Evolutionary conservation across 2,888 invertebrate species (phyloP).

Genomic region (Lithophane semibrunnea): DNA sequence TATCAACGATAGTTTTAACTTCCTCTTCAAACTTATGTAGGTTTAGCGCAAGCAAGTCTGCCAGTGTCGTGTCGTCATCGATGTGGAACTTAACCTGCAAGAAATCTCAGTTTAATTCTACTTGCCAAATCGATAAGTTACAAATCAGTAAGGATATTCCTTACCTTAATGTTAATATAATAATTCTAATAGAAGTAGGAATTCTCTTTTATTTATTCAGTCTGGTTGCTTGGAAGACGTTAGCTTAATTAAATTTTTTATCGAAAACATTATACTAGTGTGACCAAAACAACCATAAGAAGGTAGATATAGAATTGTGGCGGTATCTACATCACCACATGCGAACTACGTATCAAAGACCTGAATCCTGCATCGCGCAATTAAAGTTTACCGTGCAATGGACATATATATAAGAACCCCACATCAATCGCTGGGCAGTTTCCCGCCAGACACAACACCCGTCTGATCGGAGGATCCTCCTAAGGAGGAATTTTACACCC

Average conservation of each 20-base stretch:
- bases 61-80: conserved; percentile 96
- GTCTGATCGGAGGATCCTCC: too few species aligned
- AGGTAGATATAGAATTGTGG: not conserved
- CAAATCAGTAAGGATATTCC: not conserved
- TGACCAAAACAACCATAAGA: not conserved
- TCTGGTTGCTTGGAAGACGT: not conserved
- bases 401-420: too few species aligned
- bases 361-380: too few species aligned
- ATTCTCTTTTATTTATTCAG: not conserved
- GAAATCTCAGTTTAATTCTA: conserved; percentile 1
- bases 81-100: conserved; percentile 94
- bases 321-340: too few species aligned
- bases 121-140: not conserved
- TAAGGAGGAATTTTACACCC: too few species aligned
- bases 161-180: not conserved
- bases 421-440: too few species aligned
- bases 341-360: too few species aligned
- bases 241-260: not conserved
- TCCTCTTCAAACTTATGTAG: conserved; percentile 98
- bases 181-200: not conserved
- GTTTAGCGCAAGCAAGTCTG: conserved; percentile 96
- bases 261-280: too few species aligned
- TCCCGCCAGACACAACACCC: too few species aligned
- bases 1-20: conserved; percentile 98
- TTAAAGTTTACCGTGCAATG: too few species aligned